Evolutionary conservation across 1,140 invertebrate genomes (phyloP).

Genomic region (Oscheius sp.): DNA sequence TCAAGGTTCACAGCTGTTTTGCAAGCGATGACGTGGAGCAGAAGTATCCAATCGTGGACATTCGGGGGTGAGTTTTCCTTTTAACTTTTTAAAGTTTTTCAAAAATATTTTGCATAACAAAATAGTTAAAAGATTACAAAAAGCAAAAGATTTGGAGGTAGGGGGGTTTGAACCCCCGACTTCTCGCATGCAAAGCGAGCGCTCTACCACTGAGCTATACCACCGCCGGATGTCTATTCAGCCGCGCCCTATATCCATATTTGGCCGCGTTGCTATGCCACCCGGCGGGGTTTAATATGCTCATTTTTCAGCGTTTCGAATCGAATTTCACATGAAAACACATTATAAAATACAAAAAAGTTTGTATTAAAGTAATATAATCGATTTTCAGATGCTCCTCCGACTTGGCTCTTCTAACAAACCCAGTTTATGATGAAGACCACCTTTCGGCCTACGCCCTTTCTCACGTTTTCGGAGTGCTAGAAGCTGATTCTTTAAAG

Average conservation of each 20-base stretch:
- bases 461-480: slow-evolving; percentile 28
- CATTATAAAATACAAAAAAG: too few relatives aligned
- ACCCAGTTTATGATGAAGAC: slow-evolving; percentile 32
- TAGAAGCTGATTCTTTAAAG: slow-evolving; percentile 8
- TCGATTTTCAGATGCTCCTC: slow-evolving; percentile 34
- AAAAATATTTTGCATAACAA: too few relatives aligned
- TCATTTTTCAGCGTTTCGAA: too few relatives aligned
- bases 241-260: too few relatives aligned
- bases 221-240: too few relatives aligned
- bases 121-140: too few relatives aligned
- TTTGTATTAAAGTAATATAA: not conserved
- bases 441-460: slow-evolving; percentile 34
- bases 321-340: too few relatives aligned
- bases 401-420: slow-evolving; percentile 24
- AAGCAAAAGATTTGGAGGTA: too few relatives aligned
- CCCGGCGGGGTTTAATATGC: too few relatives aligned
- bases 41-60: slow-evolving; percentile 37
- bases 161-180: slow-evolving; percentile 48
- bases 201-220: slow-evolving; percentile 59
- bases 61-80: slow-evolving; percentile 16
- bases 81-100: not conserved
- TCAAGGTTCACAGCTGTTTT: slow-evolving; percentile 36
- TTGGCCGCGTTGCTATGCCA: too few relatives aligned
- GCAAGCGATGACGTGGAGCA: slow-evolving; percentile 41
- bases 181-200: slow-evolving; percentile 58